phyloP scores from a whole-genome alignment of 2,888 invertebrate genomes.

The Liodrosophila aerea region DNA sequence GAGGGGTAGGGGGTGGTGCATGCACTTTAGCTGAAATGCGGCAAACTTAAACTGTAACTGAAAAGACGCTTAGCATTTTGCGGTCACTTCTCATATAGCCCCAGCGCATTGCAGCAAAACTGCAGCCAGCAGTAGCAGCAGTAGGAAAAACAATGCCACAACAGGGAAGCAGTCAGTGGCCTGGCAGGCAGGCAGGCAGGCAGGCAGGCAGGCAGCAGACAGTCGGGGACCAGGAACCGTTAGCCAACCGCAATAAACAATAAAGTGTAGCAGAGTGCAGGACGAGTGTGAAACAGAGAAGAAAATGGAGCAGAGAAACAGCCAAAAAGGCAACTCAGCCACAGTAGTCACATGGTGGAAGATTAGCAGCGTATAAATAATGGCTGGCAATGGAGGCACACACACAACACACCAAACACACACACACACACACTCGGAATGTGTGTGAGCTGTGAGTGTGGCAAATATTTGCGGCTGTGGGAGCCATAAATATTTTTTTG shows the following conservation, averaged over 20 bases:
- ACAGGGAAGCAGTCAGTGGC: conserved; percentile 34
- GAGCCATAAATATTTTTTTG: conserved; percentile 64
- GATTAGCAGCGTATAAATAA: conserved; percentile 69
- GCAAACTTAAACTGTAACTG: conserved; percentile 67
- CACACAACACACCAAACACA: conserved; percentile 4
- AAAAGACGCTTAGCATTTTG: conserved; percentile 71
- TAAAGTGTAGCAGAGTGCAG: conserved; percentile 60
- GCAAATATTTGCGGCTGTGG: conserved; percentile 64
- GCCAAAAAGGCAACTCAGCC: conserved; percentile 66
- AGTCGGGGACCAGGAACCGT: conserved; percentile 46
- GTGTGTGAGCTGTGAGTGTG: conserved; percentile 39
- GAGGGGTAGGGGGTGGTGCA: conserved; percentile 29
- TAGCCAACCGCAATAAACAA: conserved; percentile 71
- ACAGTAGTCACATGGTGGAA: conserved; percentile 62
- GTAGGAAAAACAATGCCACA: conserved; percentile 44
- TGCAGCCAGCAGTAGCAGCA: conserved; percentile 36
- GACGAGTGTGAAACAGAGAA: conserved; percentile 37
- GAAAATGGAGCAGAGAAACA: conserved; percentile 17
- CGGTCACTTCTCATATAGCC: conserved; percentile 51
- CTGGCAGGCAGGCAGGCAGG: conserved; percentile 15
- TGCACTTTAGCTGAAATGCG: conserved; percentile 67
- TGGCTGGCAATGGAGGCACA: conserved; percentile 38
- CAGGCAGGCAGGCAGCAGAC: conserved; percentile 20
- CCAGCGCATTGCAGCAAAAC: conserved; percentile 54
- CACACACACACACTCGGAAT: conserved; percentile 5